Base-by-base conservation (phyloP, 2,113 vertebrate species). In the Cichladusa arquata region DNA sequence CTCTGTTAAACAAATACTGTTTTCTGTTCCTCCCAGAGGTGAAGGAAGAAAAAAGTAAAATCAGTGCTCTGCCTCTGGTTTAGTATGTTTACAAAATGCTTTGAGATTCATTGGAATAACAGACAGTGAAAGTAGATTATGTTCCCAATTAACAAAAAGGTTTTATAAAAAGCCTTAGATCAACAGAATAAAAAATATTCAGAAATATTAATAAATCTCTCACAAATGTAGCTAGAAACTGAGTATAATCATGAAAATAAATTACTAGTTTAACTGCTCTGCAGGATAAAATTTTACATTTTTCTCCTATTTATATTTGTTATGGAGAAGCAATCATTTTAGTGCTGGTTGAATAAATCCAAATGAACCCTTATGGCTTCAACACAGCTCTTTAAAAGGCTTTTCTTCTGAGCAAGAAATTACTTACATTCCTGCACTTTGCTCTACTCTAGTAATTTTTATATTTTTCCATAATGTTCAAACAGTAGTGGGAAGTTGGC, bases 241-340 rank as follows among this genome's bases (percentile, higher is more conserved):
- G 54, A 90, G 65, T 94, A 82, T 70, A 67, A 86, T 33, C 24
- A 79, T 58, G 54, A 83, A 86, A 51, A 76, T 51, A 95, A 92
- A 93, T 64, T 73, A 62, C 70, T 87, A 48, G 26, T 90, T 86
- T 84, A 62, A 66, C 92, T 83, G 33, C 42, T 94, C 31, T 84
- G 86, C 69, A 48, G 66, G 74, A 83, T 87, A 93, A 81, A 90
- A 91, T 84, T 70, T 80, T 83, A 58, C 31, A 44, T 88, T 93
- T 97, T 95, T 94, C 92, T 96, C 80, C 54, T 95, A 34, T 92
- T 95, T 96, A 83, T 88, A 78, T 94, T 96, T 96, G 38, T 92
- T 96, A 79, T 51, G 57, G 60, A 96, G 98, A 97, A 93, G 65
- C 81, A 96, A 83, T 92, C 64, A 87, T 88, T 91, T 92, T 92